Base-by-base conservation (phyloP, 2,888 invertebrate genomes). In the Orchestes rusci region DNA sequence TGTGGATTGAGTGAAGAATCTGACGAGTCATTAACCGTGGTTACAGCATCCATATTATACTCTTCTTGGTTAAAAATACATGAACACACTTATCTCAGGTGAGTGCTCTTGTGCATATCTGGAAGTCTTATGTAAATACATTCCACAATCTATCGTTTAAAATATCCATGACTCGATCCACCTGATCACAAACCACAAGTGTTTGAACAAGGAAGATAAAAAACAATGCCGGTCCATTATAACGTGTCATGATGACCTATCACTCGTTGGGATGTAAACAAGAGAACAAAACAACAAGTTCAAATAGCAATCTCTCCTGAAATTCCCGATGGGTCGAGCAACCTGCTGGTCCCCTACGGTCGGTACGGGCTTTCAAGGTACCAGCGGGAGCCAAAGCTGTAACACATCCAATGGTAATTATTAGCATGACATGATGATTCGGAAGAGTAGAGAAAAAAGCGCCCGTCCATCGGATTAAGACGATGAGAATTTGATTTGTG, bases 321-420 rank as follows among this genome's bases (percentile, higher is more conserved):
- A 48, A 48, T 48, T 44, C 48, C 40, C 39, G 48, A 43, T 39
- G 45, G 34, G 45, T 38, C 28, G 45, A 41, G 49, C 49, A 29
- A 45, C 45, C 49, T 45, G 49, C 45, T 45, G 45, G 39, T 42
- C 49, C 18, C 32, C 45, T 29, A 30, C n/a, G n/a, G 48, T 45
- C 48, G 41, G 45, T 45, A 51, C 39, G 48, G 53, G 52, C 59
- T 60, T 62, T 63, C 59, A 58, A 56, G 53, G 55, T 55, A 56
- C 47, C 58, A 56, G 57, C 56, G 60, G 60, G 61, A 59, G 64
- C 59, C 56, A 55, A 57, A 52, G 51, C 50, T 55, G 56, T 58
- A 59, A 58, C 56, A 58, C 58, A 58, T 57, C 55, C 59, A 60
- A 59, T 60, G 53, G 58, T 59, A 59, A 60, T 60, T 60, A 60